Base-by-base conservation (phyloP, 1,140 invertebrate genomes). In the Thalassaphorura encarpata region DNA sequence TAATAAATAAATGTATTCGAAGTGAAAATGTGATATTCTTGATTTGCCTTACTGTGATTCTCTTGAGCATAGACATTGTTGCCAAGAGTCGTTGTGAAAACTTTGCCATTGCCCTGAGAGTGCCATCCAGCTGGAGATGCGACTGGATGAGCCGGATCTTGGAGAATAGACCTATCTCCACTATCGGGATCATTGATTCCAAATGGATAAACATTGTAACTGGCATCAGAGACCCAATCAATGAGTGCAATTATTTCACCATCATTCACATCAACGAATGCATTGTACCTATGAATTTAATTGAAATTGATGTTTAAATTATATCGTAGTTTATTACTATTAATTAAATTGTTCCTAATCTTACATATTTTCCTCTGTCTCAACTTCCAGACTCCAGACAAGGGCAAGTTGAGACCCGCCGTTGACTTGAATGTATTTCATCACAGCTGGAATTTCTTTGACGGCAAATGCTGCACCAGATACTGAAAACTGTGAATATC, bases 51-150 rank as follows among this genome's bases (percentile, higher is more conserved):
- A 51, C 28, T 16, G 4, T 4, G 26, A 19, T 51, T 51, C 31
- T 33, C 27, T 36, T 33, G 33, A 5, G 48, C 48, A 8, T 33
- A 24, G 8, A 23, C 48, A 39, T 51, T 51, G 21, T 51, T 51
- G 6, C 48, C 48, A 13, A 36, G 6, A 4, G 48, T 51, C 3
- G 5, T 4, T 33, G 48, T 33, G 19, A 19, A 39, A 6, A 3
- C 33, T 16, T 51, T 15, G 6, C 15, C 24, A 13, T 21, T 6
- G 16, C 24, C 24, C 11, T 24, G 16, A 13, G 4, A 21, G 24
- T 48, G 46, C 46, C 46, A 48, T 24, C 46, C 46, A 18, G 8
- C 11, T 5, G 46, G 46, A 8, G 46, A 48, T 24, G 46, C 46
- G 19, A 48, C 24, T 15, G 46, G 46, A 29, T 48, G 15, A 13